A percentile compares a stretch with the other conserved stretches of the same genome.
These are phyloP conservation scores for Alentia gelatinosa DNA, from an alignment of 2,888 invertebrate species.

Conservation along the genomic window DNA sequence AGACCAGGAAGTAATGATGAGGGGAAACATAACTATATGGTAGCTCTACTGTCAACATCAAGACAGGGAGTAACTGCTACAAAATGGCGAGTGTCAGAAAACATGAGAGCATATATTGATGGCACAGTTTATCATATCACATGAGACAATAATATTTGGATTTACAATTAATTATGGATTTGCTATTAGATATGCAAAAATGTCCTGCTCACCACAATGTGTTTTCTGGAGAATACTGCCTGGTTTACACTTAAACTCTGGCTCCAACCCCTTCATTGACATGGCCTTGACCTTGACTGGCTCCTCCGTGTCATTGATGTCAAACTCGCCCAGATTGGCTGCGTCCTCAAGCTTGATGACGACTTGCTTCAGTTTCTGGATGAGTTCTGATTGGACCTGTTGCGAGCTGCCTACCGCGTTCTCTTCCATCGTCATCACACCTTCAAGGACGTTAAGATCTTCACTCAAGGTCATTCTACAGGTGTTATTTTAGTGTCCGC, in stretches of 20 bases:
- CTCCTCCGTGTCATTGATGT: conserved; percentile 73
- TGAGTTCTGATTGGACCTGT: conserved; percentile 61
- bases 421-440: not conserved
- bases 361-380: conserved; percentile 69
- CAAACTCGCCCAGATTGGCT: conserved; percentile 76
- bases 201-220: conserved; percentile 83
- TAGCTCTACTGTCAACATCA: too few relatives aligned
- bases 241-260: conserved; percentile 81
- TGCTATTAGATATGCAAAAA: too few relatives aligned
- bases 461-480: too few relatives aligned
- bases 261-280: conserved; percentile 69
- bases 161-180: too few relatives aligned
- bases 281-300: conserved; percentile 72
- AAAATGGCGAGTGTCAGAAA: too few relatives aligned
- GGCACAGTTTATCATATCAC: too few relatives aligned
- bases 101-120: too few relatives aligned
- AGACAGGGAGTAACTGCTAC: too few relatives aligned
- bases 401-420: not conserved
- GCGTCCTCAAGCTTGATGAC: conserved; percentile 73
- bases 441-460: not conserved
- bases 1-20: too few relatives aligned
- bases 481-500: too few relatives aligned
- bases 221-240: conserved; percentile 83
- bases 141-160: too few relatives aligned
- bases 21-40: too few relatives aligned